A percentile compares a stretch with the other conserved stretches of the same genome.
These are phyloP conservation scores for Geococcyx californianus DNA, from an alignment of 2,113 vertebrate genomes.

Conservation along the genomic window DNA sequence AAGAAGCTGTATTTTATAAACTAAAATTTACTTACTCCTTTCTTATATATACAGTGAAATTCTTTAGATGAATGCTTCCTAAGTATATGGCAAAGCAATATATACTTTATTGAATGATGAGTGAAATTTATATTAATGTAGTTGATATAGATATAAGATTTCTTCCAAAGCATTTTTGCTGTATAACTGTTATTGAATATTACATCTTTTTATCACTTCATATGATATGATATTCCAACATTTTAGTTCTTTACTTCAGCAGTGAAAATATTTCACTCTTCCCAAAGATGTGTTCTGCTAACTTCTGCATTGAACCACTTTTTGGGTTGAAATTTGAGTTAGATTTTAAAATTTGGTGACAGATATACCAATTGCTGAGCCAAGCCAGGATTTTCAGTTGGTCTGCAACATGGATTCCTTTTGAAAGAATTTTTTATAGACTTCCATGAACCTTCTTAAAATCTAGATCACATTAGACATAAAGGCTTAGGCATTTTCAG, in stretches of 20 bases:
- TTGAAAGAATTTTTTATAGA: background rate
- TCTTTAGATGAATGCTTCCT: constrained; percentile 67
- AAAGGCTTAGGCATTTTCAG: constrained; percentile 65
- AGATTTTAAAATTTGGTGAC: constrained; percentile 43
- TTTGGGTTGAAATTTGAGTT: constrained; percentile 23
- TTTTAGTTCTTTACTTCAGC: constrained; percentile 44
- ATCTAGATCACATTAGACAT: constrained; percentile 56
- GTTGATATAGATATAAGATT: constrained; percentile 69
- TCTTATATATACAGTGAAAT: constrained; percentile 67
- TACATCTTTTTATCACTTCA: constrained; percentile 67
- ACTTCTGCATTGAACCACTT: background rate
- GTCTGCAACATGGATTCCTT: background rate
- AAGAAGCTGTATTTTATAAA: constrained; percentile 73
- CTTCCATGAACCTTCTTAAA: constrained; percentile 16
- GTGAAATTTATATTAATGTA: constrained; percentile 68
- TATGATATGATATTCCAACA: constrained; percentile 23
- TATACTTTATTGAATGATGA: constrained; percentile 72
- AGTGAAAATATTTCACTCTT: constrained; percentile 47
- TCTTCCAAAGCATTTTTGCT: constrained; percentile 64
- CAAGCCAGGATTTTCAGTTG: background rate
- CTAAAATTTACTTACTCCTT: constrained; percentile 76
- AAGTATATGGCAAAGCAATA: constrained; percentile 71
- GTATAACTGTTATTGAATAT: constrained; percentile 60
- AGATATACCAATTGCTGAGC: background rate
- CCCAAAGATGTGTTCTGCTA: background rate